Evolutionary conservation across 2,113 vertebrate species (phyloP).

Genomic region (Spizaetus ornatus): DNA sequence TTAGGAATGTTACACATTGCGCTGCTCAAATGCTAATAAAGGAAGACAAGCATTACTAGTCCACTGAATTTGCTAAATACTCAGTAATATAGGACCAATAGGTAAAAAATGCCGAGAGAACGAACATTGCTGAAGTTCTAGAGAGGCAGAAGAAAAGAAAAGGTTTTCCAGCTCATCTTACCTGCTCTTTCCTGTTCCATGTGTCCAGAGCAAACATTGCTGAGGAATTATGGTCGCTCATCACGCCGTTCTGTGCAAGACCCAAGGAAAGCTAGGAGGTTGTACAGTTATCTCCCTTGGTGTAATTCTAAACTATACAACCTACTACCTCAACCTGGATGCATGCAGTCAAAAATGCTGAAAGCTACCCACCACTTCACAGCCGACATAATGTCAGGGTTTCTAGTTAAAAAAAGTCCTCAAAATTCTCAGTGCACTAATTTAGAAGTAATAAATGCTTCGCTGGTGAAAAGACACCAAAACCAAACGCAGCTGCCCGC

Average conservation of each 20-base stretch:
- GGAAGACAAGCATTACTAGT: neutral
- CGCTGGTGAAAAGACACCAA: neutral
- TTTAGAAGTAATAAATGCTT: neutral
- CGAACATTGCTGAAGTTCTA: neutral
- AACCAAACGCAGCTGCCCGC: neutral
- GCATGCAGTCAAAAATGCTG: constrained; percentile 77
- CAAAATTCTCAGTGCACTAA: neutral
- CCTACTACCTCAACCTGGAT: constrained; percentile 99
- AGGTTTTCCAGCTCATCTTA: constrained; percentile 62
- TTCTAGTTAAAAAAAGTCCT: neutral
- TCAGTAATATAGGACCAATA: neutral
- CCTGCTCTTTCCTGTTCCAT: constrained; percentile 59
- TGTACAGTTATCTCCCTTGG: constrained; percentile 99
- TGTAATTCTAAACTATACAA: constrained; percentile 99
- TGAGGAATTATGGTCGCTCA: constrained; percentile 55
- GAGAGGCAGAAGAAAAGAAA: neutral
- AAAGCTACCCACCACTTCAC: constrained; percentile 49
- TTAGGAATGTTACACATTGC: neutral
- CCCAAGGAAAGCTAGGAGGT: constrained; percentile 99
- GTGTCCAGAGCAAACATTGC: constrained; percentile 48
- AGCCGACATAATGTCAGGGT: constrained; percentile 7
- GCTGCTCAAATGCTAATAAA: neutral
- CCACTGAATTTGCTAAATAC: neutral
- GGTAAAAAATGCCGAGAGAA: neutral
- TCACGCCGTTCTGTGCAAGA: constrained; percentile 75